Conservation (phyloP, 2,113 vertebrate species). For the Panthera tigris region DNA sequence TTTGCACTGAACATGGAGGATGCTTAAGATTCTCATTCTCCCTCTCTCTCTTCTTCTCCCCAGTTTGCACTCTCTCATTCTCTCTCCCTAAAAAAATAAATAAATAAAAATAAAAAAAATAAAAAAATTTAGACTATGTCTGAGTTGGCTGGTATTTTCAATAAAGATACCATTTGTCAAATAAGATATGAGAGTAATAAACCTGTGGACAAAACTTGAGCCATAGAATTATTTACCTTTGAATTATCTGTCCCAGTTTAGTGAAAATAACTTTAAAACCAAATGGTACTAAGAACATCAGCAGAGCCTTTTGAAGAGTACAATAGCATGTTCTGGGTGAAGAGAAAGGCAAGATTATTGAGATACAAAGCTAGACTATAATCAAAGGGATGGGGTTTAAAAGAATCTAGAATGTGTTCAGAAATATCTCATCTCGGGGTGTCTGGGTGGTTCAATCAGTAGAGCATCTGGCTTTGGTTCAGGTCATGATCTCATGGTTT, state of each 20-base stretch:
- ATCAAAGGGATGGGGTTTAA: background rate
- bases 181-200: background rate
- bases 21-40: too few species aligned
- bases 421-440: too few species aligned
- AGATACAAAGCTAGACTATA: background rate
- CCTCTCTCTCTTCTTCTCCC: too few species aligned
- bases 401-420: background rate
- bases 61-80: too few species aligned
- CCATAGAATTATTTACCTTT: background rate
- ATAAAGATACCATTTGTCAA: background rate
- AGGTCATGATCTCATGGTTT: too few species aligned
- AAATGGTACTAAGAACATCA: background rate
- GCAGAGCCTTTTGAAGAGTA: background rate
- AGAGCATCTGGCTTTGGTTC: too few species aligned
- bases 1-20: too few species aligned
- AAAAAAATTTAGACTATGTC: background rate
- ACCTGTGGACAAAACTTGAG: background rate
- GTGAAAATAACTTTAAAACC: background rate
- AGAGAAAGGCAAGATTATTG: background rate
- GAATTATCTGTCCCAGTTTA: background rate
- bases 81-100: too few species aligned
- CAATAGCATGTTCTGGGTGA: background rate
- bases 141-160: slow-evolving; percentile 19
- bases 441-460: too few species aligned
- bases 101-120: too few species aligned